A percentile compares a stretch with the other conserved stretches of the same genome.
Conservation (phyloP, 1,140 invertebrate genomes). For the Drosophila baimaii region DNA sequence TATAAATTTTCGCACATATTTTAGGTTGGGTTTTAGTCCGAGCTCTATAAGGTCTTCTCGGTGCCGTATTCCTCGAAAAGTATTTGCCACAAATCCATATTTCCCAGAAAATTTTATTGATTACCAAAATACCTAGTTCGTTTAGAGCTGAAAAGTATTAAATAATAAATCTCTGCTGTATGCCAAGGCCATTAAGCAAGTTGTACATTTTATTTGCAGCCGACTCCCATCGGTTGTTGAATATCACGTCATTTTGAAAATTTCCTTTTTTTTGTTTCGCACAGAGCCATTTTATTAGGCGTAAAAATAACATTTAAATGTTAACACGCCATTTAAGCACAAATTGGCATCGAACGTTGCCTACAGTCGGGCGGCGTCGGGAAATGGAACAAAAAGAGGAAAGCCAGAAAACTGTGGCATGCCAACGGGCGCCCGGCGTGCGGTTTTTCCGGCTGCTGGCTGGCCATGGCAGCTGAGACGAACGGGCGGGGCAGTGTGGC, state of each 20-base stretch:
- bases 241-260: slow-evolving; percentile 60
- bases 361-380: slow-evolving; percentile 43
- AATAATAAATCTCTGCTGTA: neutral
- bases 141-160: neutral
- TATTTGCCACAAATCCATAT: no score
- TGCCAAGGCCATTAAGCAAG: neutral
- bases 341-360: slow-evolving; percentile 62
- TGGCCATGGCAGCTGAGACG: slow-evolving; percentile 51
- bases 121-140: neutral
- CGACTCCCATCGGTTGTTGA: slow-evolving; percentile 19
- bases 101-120: neutral
- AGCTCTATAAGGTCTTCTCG: no score
- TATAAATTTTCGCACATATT: neutral
- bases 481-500: slow-evolving; percentile 13
- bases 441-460: slow-evolving; percentile 48
- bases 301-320: slow-evolving; percentile 79
- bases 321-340: slow-evolving; percentile 77
- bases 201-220: neutral
- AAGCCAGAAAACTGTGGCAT: slow-evolving; percentile 61
- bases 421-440: slow-evolving; percentile 67
- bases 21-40: no score
- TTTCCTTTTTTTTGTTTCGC: slow-evolving; percentile 43
- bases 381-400: slow-evolving; percentile 40
- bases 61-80: no score
- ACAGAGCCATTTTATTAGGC: slow-evolving; percentile 69